A percentile compares a stretch with the other conserved stretches of the same genome.
phyloP scores from a whole-genome alignment of 1,140 invertebrate genomes.

The Hetaerina americana region DNA sequence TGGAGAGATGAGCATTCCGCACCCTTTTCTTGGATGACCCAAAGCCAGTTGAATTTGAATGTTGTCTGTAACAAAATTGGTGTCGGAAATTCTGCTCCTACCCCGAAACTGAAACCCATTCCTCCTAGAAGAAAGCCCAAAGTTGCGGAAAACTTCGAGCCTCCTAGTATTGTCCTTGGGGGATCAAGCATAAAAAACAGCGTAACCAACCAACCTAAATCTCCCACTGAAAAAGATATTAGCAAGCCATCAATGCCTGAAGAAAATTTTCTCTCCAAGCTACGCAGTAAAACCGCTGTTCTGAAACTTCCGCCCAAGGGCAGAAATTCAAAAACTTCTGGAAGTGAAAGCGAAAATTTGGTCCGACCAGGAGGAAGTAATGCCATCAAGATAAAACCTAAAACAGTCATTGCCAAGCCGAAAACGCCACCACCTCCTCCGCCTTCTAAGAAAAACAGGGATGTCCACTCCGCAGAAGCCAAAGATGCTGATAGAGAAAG shows the following conservation, averaged over 20 bases:
- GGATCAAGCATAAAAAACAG: slow-evolving; percentile 22
- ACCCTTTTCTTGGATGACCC: slow-evolving; percentile 64
- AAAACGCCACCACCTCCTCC: slow-evolving; percentile 24
- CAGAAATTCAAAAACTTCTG: background rate
- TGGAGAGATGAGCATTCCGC: slow-evolving; percentile 48
- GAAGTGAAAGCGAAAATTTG: slow-evolving; percentile 24
- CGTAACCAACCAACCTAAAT: slow-evolving; percentile 16
- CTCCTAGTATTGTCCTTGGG: slow-evolving; percentile 21
- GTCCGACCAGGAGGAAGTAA: slow-evolving; percentile 19
- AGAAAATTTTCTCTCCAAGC: slow-evolving; percentile 27
- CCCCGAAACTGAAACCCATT: slow-evolving; percentile 17
- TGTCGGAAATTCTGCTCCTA: slow-evolving; percentile 18
- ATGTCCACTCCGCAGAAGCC: background rate
- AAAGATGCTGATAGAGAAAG: slow-evolving; percentile 21
- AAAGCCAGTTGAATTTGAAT: slow-evolving; percentile 58
- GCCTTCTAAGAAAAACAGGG: slow-evolving; percentile 10
- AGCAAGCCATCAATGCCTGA: slow-evolving; percentile 26
- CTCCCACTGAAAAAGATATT: slow-evolving; percentile 24
- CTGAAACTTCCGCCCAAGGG: slow-evolving; percentile 22
- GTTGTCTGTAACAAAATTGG: slow-evolving; percentile 27
- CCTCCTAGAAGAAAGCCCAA: background rate
- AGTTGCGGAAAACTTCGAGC: slow-evolving; percentile 9
- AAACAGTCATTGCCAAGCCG: slow-evolving; percentile 21
- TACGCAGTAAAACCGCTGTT: slow-evolving; percentile 28
- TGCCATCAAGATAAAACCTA: slow-evolving; percentile 2